A percentile compares a stretch with the other conserved stretches of the same genome.
Conservation (phyloP, 2,113 vertebrate genomes). For the Phainopepla nitens region DNA sequence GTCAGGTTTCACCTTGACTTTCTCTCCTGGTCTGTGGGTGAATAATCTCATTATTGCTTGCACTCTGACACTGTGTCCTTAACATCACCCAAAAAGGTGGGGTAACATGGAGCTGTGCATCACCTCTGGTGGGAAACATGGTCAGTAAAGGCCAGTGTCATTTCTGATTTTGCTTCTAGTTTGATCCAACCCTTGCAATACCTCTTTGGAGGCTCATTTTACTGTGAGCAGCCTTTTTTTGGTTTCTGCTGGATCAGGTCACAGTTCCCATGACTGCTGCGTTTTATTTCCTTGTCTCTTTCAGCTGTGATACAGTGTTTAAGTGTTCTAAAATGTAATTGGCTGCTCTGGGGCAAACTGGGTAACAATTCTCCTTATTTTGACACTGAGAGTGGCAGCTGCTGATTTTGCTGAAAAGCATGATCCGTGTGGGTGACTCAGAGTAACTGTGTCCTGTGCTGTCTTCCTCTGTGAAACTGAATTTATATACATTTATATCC, state of each 20-base stretch:
- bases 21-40: neutral
- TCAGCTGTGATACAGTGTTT: fast-evolving
- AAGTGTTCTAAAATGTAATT: neutral
- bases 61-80: neutral
- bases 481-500: neutral
- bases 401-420: neutral
- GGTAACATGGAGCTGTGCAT: fast-evolving
- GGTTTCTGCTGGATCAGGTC: neutral
- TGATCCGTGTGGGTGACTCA: neutral
- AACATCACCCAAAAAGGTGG: neutral
- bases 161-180: neutral
- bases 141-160: neutral
- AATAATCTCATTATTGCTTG: too few species aligned
- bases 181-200: neutral
- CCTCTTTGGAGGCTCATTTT: neutral
- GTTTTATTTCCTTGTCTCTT: neutral
- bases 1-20: neutral
- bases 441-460: neutral
- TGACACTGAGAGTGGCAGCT: neutral
- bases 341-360: neutral
- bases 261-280: neutral
- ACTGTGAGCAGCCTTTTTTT: neutral
- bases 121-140: neutral
- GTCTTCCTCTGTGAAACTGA: neutral
- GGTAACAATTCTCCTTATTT: neutral